Evolutionary conservation across 1,140 invertebrate genomes (phyloP).

Genomic region (Bombus vancouverensis): DNA sequence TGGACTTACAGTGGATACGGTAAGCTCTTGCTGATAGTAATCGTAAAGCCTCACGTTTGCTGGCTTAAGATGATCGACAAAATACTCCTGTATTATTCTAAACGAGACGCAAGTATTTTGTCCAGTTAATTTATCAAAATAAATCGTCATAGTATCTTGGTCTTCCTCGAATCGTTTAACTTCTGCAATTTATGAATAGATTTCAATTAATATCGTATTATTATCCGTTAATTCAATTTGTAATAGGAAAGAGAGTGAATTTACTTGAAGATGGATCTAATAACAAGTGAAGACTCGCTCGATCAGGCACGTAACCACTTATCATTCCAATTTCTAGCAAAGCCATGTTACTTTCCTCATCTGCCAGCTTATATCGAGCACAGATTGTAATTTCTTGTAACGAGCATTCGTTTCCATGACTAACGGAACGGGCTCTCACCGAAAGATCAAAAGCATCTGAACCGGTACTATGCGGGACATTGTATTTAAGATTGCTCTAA

Average conservation of each 20-base stretch:
- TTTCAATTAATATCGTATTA: neutral
- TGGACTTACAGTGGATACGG: constrained; percentile 71
- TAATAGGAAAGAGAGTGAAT: constrained; percentile 37
- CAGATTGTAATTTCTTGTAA: constrained; percentile 78
- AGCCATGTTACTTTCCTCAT: constrained; percentile 85
- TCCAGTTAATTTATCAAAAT: constrained; percentile 81
- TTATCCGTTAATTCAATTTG: neutral
- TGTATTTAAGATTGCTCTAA: constrained; percentile 83
- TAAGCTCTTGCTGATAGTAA: constrained; percentile 86
- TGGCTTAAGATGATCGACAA: constrained; percentile 83
- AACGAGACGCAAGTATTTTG: constrained; percentile 82
- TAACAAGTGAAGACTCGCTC: constrained; percentile 79
- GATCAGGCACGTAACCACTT: constrained; percentile 86
- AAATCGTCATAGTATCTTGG: constrained; percentile 80
- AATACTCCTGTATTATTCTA: constrained; percentile 78
- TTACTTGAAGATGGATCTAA: constrained; percentile 80
- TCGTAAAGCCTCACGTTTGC: constrained; percentile 87
- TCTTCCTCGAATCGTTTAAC: constrained; percentile 83
- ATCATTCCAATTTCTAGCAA: constrained; percentile 86
- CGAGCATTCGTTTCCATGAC: constrained; percentile 76
- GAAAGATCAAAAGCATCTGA: constrained; percentile 80
- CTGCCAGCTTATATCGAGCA: constrained; percentile 78
- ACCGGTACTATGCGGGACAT: constrained; percentile 77
- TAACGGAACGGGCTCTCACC: constrained; percentile 69
- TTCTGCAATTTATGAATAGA: constrained; percentile 72